Evolutionary conservation across 2,888 invertebrate genomes (phyloP), one percentile per base, ranked within the genome.

Genomic region (Drosophila neonasuta): DNA sequence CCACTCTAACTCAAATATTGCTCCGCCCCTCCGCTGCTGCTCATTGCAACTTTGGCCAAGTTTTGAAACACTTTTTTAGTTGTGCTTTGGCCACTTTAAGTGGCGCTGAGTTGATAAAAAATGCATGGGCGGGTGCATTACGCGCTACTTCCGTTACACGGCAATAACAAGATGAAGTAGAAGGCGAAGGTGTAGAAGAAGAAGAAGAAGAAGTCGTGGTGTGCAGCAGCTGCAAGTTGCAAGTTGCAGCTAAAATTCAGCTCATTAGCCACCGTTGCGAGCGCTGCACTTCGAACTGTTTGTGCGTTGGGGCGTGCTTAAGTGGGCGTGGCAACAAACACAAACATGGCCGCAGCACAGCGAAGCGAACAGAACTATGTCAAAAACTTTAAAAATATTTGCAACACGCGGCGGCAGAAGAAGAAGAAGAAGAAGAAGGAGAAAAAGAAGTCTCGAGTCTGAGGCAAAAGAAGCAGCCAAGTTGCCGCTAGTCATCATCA

Each of bases 321-420:
- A 84, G 87, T 84, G 74, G 85, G 82, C 77, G 78, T 77, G 79
- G 62, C 61, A 4, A 36, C n/a, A 15, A 48, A 49, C 52, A 17
- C 54, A 34, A 54, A 66, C 51, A 46, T 24, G 29, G 52, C 46
- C 60, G 48, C 49, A 52, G 30, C 5, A 39, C 39, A 39, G 39
- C 20, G 20, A 13, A 6, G 39, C 6, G 39, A 41, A 41, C 39
- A 68, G 74, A 84, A 87, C 86, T 84, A 85, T 87, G 83, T 87
- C 87, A 85, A 87, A 85, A 87, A 84, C 86, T 84, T 87, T 87
- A 77, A 83, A 87, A 85, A 85, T 82, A 86, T 85, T 71, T 66
- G 49, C 50, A 29, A 29, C 42, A 24, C 29, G n/a, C 20, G 11
- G 32, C 34, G 1, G 24, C 11, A n/a, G 17, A 42, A 24, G 24